Base-by-base conservation (phyloP, 2,113 vertebrate species). In the Bufo bufo region DNA sequence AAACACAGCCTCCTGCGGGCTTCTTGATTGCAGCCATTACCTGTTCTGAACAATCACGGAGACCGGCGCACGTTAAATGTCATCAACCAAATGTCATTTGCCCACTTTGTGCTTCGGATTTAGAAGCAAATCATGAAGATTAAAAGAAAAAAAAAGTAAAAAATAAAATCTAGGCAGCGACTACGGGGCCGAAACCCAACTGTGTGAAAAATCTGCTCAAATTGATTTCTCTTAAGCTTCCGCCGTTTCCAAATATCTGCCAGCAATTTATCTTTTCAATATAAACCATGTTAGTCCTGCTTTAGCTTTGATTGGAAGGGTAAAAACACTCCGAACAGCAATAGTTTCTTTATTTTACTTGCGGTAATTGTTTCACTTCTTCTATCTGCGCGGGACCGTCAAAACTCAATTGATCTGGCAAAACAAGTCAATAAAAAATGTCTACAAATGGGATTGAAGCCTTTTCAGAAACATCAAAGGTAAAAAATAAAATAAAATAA, bases 261-360 rank as follows among this genome's bases (percentile, higher is more conserved):
- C 91, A 89, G 87, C 92, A 92, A 93, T 91, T 91, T 92, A 84
- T 84, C 81, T 77, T 90, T 91, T 91, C 89, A 89, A 92, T 92
- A 91, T 77, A 91, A 91, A 92, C 82, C 91, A 13, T 49, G 87
- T 84, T 84, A 78, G 87, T 69, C 87, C 49, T 56, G 87, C 69
- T 65, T 66, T 33, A 63, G 56, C 87, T 88, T 84, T 84, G 82
- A 88, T 88, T 66, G 87, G 81, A 84, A 69, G 13, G 71, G 81
- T 69, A 84, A 78, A 69, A 77, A 84, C 74, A 69, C 81, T 69
- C 87, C 81, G 91, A 89, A 91, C 90, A 90, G 82, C 52, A 74
- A 89, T 86, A 69, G 87, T 91, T 77, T 78, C 81, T 90, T 90
- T 87, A 91, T 65, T 90, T 80, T 86, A 50, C 80, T 65, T 47